Base-by-base conservation (phyloP, 2,888 invertebrate genomes). In the Parnassius glacialis region DNA sequence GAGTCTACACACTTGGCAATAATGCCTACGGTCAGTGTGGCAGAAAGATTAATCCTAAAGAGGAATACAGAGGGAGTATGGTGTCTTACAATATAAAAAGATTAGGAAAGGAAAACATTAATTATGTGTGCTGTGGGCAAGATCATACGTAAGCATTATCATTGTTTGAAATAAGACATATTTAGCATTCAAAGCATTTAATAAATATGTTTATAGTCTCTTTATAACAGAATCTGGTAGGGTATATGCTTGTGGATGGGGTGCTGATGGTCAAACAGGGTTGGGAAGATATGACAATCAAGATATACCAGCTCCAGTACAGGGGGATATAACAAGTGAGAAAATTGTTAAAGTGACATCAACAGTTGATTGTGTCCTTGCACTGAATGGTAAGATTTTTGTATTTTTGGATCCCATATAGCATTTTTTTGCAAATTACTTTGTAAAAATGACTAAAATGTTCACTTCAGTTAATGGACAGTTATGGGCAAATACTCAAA, bases 11-110 rank as follows among this genome's bases (percentile, higher is more conserved):
- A 13, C 84, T 98, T 60, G 99, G 99, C 1, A 97, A 97, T 83
- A 99, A 99, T 85, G 93, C 96, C 0, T 97, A 96, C 78, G 99
- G 99, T 0, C 99, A 99, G 81, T 99, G 99, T 82, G 98, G 97
- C 0, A 92, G 98, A 58, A 93, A 93, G 60, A 94, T 98, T 63
- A 94, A 97, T 66, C 82, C 93, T 3, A 92, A 95, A 62, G 98
- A 98, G 81, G 92, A 95, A 59, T 97, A 96, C 74, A 84, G 78
- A 52, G 93, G 93, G 7, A 95, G 94, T 72, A 93, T 93, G 78
- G 89, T 93, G 10, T 90, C 96, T 25, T 92, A 96, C 82, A 92
- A 94, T 64, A 94, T 97, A 57, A 85, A 92, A 55, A 86, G 90
- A 54, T 79, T 96, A 1, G 94, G 94, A 62, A 93, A 93, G 11